phyloP scores from a whole-genome alignment of 2,113 vertebrate species.

The rabbit (Oryctolagus cuniculus) region DNA sequence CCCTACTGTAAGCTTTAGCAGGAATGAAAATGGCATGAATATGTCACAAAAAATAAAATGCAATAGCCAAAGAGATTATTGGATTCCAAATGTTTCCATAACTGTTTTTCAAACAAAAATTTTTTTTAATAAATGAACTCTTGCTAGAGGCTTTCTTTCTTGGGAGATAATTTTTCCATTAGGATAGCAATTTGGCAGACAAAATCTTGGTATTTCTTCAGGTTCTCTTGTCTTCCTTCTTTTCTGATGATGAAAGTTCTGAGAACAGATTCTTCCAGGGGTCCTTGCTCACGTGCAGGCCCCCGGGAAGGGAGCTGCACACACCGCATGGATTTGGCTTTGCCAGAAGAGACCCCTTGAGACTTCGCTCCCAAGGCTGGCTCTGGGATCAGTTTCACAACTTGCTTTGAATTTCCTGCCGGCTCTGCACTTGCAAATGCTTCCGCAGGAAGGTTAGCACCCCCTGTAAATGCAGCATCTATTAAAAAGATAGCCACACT shows the following conservation, averaged over 20 bases:
- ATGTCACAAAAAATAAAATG: constrained; percentile 27
- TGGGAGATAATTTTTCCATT: constrained; percentile 64
- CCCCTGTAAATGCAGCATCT: constrained; percentile 81
- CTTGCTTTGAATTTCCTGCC: constrained; percentile 85
- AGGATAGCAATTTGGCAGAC: constrained; percentile 47
- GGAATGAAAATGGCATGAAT: constrained; percentile 23
- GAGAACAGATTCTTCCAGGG: constrained; percentile 4
- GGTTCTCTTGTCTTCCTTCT: constrained; percentile 47
- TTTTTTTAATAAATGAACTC: constrained; percentile 52
- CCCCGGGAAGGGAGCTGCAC: background rate
- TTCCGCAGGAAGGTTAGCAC: constrained; percentile 85
- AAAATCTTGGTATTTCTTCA: constrained; percentile 34
- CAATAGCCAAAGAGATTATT: constrained; percentile 20
- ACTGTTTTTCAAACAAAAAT: background rate
- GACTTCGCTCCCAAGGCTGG: constrained; percentile 65
- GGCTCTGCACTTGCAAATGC: constrained; percentile 86
- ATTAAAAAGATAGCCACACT: constrained; percentile 88
- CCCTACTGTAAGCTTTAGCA: constrained; percentile 18
- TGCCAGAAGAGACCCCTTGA: constrained; percentile 50
- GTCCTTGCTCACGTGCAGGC: constrained; percentile 11
- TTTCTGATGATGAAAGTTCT: constrained; percentile 58
- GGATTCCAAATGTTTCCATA: constrained; percentile 60
- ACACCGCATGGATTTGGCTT: background rate
- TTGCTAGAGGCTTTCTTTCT: constrained; percentile 47
- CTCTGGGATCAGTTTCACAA: constrained; percentile 81